Percentiles rank a stretch among this genome's conserved stretches.
Conservation (phyloP, 2,797 vertebrate genomes). For the Microctenopoma lineatum region DNA sequence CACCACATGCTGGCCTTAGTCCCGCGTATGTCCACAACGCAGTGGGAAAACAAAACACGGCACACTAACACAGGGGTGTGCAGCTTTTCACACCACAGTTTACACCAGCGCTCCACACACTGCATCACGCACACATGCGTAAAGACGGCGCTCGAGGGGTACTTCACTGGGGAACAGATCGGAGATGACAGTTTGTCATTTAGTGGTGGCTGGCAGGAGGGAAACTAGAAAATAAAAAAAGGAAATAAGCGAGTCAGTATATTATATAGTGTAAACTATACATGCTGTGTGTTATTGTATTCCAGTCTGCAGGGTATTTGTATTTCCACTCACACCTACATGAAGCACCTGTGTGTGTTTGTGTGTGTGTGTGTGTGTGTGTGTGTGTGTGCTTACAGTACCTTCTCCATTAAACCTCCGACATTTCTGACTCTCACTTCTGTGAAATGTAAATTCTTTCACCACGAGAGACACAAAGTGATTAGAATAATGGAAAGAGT, state of each 20-base stretch:
- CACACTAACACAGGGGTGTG: slow-evolving; percentile 12
- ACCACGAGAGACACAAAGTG: not conserved
- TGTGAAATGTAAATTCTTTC: slow-evolving; percentile 1
- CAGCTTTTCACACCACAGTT: slow-evolving; percentile 18
- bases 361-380: not conserved
- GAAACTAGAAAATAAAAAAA: slow-evolving; percentile 5
- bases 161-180: slow-evolving; percentile 6
- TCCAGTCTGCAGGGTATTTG: not conserved
- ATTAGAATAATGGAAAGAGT: slow-evolving; percentile 23
- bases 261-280: not conserved
- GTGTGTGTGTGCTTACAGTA: not conserved
- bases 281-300: not conserved
- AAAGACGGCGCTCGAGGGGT: slow-evolving; percentile 15
- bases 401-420: too few relatives aligned
- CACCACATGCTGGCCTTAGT: slow-evolving; percentile 20
- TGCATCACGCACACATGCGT: not conserved
- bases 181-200: slow-evolving; percentile 17
- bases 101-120: not conserved
- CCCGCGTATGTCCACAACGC: slow-evolving; percentile 10
- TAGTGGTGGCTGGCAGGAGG: not conserved
- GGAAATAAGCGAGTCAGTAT: too few relatives aligned
- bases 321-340: not conserved
- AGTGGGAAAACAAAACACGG: slow-evolving; percentile 43
- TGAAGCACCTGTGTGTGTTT: not conserved
- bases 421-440: not conserved